These are phyloP conservation scores for Protophormia terraenovae DNA, from an alignment of 2,888 invertebrate species.

Conservation along the genomic window DNA sequence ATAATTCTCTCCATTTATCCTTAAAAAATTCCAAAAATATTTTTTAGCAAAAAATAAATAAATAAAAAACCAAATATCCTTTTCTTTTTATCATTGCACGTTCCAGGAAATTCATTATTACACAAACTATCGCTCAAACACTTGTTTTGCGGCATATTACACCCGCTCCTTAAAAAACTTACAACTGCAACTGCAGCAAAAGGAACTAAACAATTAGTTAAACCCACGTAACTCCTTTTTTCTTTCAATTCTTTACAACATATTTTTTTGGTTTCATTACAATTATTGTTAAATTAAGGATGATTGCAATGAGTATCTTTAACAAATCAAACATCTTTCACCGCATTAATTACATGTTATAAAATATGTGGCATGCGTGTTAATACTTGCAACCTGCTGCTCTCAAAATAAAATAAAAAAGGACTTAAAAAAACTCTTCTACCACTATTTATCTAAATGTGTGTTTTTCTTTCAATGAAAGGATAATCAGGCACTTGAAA, in stretches of 20 bases:
- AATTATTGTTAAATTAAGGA: background rate
- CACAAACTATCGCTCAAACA: slow-evolving; percentile 54
- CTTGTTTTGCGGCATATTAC: slow-evolving; percentile 57
- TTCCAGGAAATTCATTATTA: slow-evolving; percentile 62
- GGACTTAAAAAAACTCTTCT: slow-evolving; percentile 5
- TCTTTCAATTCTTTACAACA: slow-evolving; percentile 14
- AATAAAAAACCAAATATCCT: slow-evolving; percentile 14
- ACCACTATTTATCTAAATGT: background rate
- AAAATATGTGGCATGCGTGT: slow-evolving; percentile 69
- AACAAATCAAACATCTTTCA: slow-evolving; percentile 76
- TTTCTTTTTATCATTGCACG: slow-evolving; percentile 45
- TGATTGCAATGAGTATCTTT: slow-evolving; percentile 49
- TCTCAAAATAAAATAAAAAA: background rate
- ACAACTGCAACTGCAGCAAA: slow-evolving; percentile 1
- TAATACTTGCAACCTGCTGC: slow-evolving; percentile 65
- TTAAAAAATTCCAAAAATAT: no score
- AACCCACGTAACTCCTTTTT: slow-evolving; percentile 65
- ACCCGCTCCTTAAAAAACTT: slow-evolving; percentile 17
- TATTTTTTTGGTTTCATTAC: slow-evolving; percentile 1
- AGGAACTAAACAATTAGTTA: slow-evolving; percentile 69
- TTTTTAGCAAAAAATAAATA: background rate
- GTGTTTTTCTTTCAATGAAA: slow-evolving; percentile 43
- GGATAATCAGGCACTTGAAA: slow-evolving; percentile 61
- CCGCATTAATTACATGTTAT: slow-evolving; percentile 73
- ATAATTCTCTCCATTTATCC: no score